Percentiles rank a stretch among this genome's conserved stretches.
Evolutionary conservation across 1,140 invertebrate genomes (phyloP).

Genomic region (Rhyacophila brunnea): DNA sequence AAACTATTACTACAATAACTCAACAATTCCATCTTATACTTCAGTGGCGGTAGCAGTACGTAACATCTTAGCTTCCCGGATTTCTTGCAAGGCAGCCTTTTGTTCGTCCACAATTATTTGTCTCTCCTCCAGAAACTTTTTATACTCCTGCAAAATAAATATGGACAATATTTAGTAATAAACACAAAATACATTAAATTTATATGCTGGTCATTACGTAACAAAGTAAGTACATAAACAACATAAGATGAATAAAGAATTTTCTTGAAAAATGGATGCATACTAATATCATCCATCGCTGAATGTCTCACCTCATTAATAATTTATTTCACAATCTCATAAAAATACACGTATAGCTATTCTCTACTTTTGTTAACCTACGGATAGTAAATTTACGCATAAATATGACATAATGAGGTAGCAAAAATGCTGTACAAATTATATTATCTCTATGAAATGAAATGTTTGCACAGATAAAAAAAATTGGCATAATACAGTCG

Average conservation of each 20-base stretch:
- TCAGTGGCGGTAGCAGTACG: conserved; percentile 57
- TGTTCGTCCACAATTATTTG: conserved; percentile 71
- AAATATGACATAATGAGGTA: too few species aligned
- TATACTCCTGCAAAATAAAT: conserved; percentile 65
- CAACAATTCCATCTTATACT: neutral
- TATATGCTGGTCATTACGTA: neutral
- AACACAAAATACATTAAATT: neutral
- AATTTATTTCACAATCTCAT: neutral
- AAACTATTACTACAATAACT: neutral
- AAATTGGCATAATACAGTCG: too few species aligned
- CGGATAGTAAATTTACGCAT: neutral
- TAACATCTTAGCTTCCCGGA: conserved; percentile 90
- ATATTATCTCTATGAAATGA: too few species aligned
- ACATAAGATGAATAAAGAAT: too few species aligned
- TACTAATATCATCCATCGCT: neutral
- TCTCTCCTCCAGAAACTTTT: conserved; percentile 78
- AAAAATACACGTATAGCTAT: neutral
- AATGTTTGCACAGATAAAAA: too few species aligned
- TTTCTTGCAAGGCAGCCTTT: conserved; percentile 76
- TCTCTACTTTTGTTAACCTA: neutral
- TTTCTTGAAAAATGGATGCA: neutral
- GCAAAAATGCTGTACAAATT: too few species aligned
- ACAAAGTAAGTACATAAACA: too few species aligned
- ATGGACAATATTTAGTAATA: neutral
- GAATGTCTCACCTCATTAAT: neutral